Percentiles rank a stretch among this genome's conserved stretches.
Conservation (phyloP, 1,140 invertebrate species). For the Neelides sp. region DNA sequence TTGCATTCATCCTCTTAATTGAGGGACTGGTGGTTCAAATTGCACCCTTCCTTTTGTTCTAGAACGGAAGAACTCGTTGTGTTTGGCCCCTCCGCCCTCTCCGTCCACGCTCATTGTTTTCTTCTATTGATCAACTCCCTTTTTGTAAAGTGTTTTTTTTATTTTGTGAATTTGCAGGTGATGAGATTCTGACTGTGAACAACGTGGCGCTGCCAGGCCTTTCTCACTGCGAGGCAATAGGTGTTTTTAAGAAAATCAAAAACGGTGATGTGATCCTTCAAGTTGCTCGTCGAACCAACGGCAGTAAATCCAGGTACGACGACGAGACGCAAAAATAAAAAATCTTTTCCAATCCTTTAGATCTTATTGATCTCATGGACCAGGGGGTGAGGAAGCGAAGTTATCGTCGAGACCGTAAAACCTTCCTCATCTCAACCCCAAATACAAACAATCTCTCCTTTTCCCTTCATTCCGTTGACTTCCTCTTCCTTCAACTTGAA, state of each 20-base stretch:
- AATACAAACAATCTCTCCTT: background rate
- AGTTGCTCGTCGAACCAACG: conserved; percentile 51
- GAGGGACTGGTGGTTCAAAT: too few species aligned
- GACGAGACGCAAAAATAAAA: too few species aligned
- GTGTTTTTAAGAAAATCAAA: conserved; percentile 77
- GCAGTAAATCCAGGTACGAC: conserved; percentile 33
- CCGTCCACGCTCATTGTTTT: too few species aligned
- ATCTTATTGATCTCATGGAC: too few species aligned
- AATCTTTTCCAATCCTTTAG: too few species aligned
- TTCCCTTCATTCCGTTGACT: too few species aligned
- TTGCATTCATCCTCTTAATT: too few species aligned
- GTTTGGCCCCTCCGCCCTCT: background rate
- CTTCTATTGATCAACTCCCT: background rate
- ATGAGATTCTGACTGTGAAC: conserved; percentile 85
- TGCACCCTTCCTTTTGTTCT: background rate
- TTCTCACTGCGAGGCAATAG: conserved; percentile 76
- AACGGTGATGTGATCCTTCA: conserved; percentile 69
- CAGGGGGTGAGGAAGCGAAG: background rate
- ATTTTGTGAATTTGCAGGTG: conserved; percentile 49
- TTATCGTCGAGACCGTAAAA: background rate
- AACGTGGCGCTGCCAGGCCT: conserved; percentile 63
- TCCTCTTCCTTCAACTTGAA: too few species aligned
- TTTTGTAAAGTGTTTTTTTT: background rate
- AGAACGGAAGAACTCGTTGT: too few species aligned
- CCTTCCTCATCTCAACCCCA: background rate